Base-by-base conservation (phyloP, 2,113 vertebrate species). In the Chelonoidis abingdonii region DNA sequence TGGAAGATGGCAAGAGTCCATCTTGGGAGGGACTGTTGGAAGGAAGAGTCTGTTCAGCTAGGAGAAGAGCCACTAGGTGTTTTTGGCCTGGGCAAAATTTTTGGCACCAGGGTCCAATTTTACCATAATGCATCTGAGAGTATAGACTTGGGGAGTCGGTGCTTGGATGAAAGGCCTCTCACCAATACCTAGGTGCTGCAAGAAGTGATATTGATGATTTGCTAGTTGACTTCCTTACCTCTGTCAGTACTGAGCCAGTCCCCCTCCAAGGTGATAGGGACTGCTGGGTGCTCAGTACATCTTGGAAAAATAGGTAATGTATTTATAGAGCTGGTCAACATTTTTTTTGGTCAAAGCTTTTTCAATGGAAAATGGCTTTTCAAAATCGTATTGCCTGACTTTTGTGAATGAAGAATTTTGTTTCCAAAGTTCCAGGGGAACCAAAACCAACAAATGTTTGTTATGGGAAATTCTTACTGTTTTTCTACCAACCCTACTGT, bases 371-470 rank as follows among this genome's bases (percentile, higher is more conserved):
- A 10, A 0, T 1, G 13, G 38, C n/a, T 25, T 53, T 75, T 90
- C 59, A 90, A 89, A 83, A 59, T 44, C 24, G 21, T 92, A 56
- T 38, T 19, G n/a, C 27, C 83, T 62, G 56, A 49, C 85, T 87
- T 53, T 89, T 91, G 94, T 95, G 47, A 96, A 59, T 16, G 92
- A 96, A 97, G 91, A 75, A n/a, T 81, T 29, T 62, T 65, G 86
- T 41, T 96, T 90, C 87, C 90, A 69, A 69, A 21, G 35, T 69
- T 69, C 17, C 24, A 5, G 62, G 31, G 53, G 76, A 65, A 56
- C 83, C 91, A 59, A 88, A 75, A 93, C 24, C 50, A 27, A 72
- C 38, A 31, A 86, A 80, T 19, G 19, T 69, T 82, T 94, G 90
- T 65, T 44, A 89, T 22, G 47, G 5, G 1, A 83, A 85, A 90